These are phyloP conservation scores for Sciurus carolinensis DNA, from an alignment of 2,797 vertebrate species.

Conservation along the genomic window DNA sequence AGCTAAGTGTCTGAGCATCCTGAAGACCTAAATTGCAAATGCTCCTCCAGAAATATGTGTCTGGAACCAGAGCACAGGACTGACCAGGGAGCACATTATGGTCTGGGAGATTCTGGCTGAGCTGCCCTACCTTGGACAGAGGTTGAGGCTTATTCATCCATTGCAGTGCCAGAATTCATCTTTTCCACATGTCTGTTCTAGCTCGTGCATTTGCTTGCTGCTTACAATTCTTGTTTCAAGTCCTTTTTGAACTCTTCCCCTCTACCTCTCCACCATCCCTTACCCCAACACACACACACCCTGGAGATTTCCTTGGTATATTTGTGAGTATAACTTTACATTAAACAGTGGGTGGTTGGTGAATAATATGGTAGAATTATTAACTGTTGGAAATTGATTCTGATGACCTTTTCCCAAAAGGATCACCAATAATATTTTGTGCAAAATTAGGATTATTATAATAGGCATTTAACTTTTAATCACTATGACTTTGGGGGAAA, in stretches of 20 bases:
- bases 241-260: background rate
- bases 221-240: background rate
- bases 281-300: background rate
- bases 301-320: background rate
- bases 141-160: background rate
- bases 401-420: background rate
- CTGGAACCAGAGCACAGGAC: background rate
- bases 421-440: background rate
- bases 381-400: background rate
- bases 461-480: background rate
- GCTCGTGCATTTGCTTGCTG: background rate
- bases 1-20: background rate
- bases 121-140: background rate
- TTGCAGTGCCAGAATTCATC: background rate
- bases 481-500: background rate
- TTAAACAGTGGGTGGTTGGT: background rate
- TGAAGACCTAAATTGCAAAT: background rate
- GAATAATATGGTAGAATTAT: background rate
- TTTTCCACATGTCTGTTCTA: background rate
- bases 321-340: background rate
- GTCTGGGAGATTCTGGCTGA: background rate
- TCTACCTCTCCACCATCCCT: too few relatives aligned
- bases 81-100: background rate
- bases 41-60: background rate
- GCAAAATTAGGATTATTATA: background rate